phyloP scores from a whole-genome alignment of 2,888 invertebrate genomes.

The Andrena trimmerana region DNA sequence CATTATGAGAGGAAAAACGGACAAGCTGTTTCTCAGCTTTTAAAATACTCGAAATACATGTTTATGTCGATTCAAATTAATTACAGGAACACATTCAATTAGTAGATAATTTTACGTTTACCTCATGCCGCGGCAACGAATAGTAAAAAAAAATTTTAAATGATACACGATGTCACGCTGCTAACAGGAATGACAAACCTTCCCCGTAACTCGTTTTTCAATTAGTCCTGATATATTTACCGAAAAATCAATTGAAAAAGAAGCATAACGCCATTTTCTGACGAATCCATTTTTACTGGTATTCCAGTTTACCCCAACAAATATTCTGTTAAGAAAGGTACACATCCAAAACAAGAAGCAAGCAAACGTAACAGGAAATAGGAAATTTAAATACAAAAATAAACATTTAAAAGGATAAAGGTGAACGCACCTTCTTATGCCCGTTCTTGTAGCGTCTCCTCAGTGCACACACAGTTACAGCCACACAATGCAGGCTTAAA shows the following conservation, averaged over 20 bases:
- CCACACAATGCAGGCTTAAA: background rate
- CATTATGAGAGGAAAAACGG: background rate
- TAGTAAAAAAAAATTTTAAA: background rate
- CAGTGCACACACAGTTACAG: slow-evolving; percentile 27
- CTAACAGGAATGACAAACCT: background rate
- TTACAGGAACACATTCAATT: background rate
- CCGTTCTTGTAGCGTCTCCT: slow-evolving; percentile 55
- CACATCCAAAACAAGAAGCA: too few relatives aligned
- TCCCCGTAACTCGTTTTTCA: background rate
- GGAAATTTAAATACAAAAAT: slow-evolving; percentile 34
- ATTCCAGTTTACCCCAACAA: background rate
- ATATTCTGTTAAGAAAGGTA: background rate
- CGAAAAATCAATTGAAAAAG: slow-evolving; percentile 6
- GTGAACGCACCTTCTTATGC: slow-evolving; percentile 51
- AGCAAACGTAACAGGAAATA: background rate
- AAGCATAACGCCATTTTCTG: slow-evolving; percentile 6
- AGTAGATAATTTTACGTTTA: background rate
- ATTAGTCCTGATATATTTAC: background rate
- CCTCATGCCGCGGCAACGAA: background rate
- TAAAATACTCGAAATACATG: slow-evolving; percentile 3
- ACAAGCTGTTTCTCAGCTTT: background rate
- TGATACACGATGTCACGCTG: background rate
- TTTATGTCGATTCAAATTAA: slow-evolving; percentile 2
- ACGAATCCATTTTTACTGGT: background rate
- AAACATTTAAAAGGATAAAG: slow-evolving; percentile 43